Evolutionary conservation across 2,113 vertebrate genomes (phyloP), one percentile per base, ranked within the genome.

Genomic region (Poicephalus gulielmi): DNA sequence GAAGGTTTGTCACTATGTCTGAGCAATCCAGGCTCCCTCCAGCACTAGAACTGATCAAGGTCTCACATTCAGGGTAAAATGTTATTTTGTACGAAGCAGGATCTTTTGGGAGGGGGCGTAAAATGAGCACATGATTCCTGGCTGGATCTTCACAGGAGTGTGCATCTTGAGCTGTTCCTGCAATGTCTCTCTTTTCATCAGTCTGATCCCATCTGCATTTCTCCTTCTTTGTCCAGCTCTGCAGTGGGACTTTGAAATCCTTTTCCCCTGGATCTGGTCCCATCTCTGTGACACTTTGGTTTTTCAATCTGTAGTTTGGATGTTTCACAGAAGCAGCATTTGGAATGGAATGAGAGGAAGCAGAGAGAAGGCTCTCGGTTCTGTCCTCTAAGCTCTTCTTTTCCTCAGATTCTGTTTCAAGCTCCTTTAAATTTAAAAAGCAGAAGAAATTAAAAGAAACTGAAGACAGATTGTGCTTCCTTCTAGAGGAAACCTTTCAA

Each of bases 351-450:
- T 24, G 62, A 94, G 70, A 91, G 23, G 46, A 47, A 92, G 77
- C 64, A 77, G 57, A 60, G 39, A 57, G 55, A 91, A 93, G 23
- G 37, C 30, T 87, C 57, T 92, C 91, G 66, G 80, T 60, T 47
- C 83, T 83, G 43, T 97, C 94, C 50, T 96, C 97, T 24, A 88
- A 94, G 55, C 71, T 95, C 55, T 92, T 64, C n/a, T 97, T 96
- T 55, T 95, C 89, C 80, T 97, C 98, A 55, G 49, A 60, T 17
- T 90, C 94, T 24, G 94, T 91, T 88, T 98, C 96, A 71, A 98
- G 82, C 18, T 98, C 98, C 98, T 99, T 97, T 74, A 92, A 90
- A 94, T 94, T 94, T 44, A 70, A 96, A 94, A 96, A 94, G 64
- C 57, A 91, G 94, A 97, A 97, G n/a, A 90, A 80, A 81, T 86